Base-by-base conservation (phyloP, 1,140 invertebrate genomes). In the Drosophila teissieri region DNA sequence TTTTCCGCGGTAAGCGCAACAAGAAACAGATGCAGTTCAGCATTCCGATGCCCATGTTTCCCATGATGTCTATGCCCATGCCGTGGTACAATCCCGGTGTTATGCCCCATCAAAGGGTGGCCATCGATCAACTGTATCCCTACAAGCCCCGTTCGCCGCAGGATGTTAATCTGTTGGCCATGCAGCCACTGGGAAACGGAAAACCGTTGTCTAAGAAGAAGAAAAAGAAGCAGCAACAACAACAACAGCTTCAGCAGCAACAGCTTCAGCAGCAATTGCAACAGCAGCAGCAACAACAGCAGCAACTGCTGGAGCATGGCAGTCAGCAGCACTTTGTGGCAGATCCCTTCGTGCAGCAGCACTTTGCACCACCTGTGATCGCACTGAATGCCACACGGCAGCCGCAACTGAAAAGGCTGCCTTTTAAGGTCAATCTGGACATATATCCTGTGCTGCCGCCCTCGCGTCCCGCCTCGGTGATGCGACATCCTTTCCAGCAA, bases 21-120 rank as follows among this genome's bases (percentile, higher is more conserved):
- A 91, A 91, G 57, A 91, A 91, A 40, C 86, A 90, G 52, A 82
- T 91, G 78, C 90, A 90, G 40, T 72, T 91, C 15, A 76, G 37
- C 53, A 84, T 85, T 1, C 90, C 90, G 1, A 56, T 83, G 62
- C 72, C 72, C 40, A 52, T 73, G 68, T 53, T 79, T 37, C 78
- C 75, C n/a, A 84, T 85, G 63, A 65, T 85, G 68, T 49, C 83
- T 1, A 80, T 88, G 65, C 37, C 27, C 37, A 61, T 55, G 75
- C 82, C 52, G 19, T 61, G 70, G 72, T 76, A 76, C 17, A 45
- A 48, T 3, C 73, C 46, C 1, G 70, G 55, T 3, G 44, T 57
- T 7, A 17, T 63, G 37, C 55, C 83, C 12, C 74, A 80, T 36
- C 90, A 91, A 34, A 90, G 90, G 6, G 91, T 91, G 39, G 75